These are phyloP conservation scores for Drosophila pseudotalamancana DNA, from an alignment of 2,888 invertebrate genomes.

Conservation along the genomic window DNA sequence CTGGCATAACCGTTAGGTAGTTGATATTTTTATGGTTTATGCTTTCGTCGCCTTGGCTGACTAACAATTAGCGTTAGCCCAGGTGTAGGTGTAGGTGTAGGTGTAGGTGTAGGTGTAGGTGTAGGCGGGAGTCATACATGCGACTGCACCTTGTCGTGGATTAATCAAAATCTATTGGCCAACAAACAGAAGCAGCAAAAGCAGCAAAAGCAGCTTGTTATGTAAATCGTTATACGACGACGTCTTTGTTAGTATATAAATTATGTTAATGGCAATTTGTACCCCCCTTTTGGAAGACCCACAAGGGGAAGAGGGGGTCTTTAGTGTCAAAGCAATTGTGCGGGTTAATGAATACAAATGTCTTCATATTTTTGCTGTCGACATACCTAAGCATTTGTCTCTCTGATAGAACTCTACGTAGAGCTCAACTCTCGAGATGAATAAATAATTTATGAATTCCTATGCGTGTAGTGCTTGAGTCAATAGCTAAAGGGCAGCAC, in stretches of 20 bases:
- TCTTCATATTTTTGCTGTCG: conserved; percentile 26
- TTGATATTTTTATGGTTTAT: conserved; percentile 53
- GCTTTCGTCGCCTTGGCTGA: conserved; percentile 41
- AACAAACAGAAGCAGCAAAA: too few relatives aligned
- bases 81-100: not conserved
- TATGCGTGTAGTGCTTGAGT: not conserved
- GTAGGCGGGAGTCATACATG: not conserved
- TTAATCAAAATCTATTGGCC: conserved; percentile 57
- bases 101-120: not conserved
- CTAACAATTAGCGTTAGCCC: conserved; percentile 55
- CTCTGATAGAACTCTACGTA: not conserved
- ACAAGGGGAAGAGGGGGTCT: conserved; percentile 22
- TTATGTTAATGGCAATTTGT: conserved; percentile 72
- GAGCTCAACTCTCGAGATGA: not conserved
- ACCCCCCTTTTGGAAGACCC: not conserved
- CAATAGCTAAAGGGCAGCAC: not conserved
- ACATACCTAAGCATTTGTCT: conserved; percentile 5
- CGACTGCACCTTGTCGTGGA: conserved; percentile 20
- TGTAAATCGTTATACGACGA: conserved; percentile 31
- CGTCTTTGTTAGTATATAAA: conserved; percentile 54
- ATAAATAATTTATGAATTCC: conserved; percentile 24
- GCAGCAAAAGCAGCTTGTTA: conserved; percentile 32
- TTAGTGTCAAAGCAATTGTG: conserved; percentile 46
- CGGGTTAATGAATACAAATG: conserved; percentile 70
- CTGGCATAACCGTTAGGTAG: conserved; percentile 26